Conservation (phyloP, 2,113 vertebrate genomes). For the Gobius niger region DNA sequence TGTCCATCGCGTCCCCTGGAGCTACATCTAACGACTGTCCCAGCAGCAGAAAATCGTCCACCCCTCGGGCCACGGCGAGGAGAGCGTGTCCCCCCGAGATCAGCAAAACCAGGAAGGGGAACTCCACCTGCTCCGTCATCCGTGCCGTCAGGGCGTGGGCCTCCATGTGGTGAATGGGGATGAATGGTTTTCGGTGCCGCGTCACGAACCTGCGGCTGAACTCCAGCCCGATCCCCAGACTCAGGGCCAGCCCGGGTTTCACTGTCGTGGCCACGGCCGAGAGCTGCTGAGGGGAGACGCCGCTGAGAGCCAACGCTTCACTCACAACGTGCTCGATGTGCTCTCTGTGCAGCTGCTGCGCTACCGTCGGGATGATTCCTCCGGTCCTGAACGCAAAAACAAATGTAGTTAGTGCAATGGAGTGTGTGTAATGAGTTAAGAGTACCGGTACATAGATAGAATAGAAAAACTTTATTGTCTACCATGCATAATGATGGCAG, state of each 20-base stretch:
- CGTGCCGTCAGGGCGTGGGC: slow-evolving; percentile 91
- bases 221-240: slow-evolving; percentile 83
- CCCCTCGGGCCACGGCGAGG: slow-evolving; percentile 83
- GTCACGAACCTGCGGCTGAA: slow-evolving; percentile 83
- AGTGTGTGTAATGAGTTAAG: too few species aligned
- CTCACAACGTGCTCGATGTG: slow-evolving; percentile 84
- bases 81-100: slow-evolving; percentile 93
- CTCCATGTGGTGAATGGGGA: slow-evolving; percentile 98
- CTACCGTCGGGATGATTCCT: slow-evolving; percentile 89
- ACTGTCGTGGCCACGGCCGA: slow-evolving; percentile 88
- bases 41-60: slow-evolving; percentile 91
- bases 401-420: neutral
- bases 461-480: too few species aligned
- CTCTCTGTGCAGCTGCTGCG: slow-evolving; percentile 88
- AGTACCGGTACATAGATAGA: too few species aligned
- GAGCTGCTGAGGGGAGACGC: slow-evolving; percentile 75
- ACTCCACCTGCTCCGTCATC: slow-evolving; percentile 80
- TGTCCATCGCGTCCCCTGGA: slow-evolving; percentile 90
- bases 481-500: too few species aligned
- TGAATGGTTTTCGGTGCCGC: slow-evolving; percentile 83
- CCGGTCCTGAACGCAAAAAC: slow-evolving; percentile 78
- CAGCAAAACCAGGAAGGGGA: slow-evolving; percentile 93
- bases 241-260: slow-evolving; percentile 88
- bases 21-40: slow-evolving; percentile 88
- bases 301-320: slow-evolving; percentile 79